Evolutionary conservation across 2,797 vertebrate species (phyloP).

Genomic region (Channallabes apus): DNA sequence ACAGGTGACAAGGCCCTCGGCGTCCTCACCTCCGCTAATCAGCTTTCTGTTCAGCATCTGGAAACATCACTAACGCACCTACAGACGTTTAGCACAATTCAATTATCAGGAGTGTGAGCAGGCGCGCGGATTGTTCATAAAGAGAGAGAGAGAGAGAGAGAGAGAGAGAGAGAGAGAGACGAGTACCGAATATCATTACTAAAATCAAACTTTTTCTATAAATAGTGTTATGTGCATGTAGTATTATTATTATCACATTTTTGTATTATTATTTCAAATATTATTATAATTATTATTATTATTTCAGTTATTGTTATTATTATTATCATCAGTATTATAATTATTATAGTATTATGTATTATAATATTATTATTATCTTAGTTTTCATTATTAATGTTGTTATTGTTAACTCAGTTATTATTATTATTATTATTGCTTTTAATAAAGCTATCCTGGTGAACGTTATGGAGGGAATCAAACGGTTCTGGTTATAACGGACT

Average conservation of each 20-base stretch:
- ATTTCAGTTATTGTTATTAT: not conserved
- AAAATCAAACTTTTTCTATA: constrained; percentile 17
- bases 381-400: not conserved
- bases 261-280: not conserved
- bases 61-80: constrained; percentile 79
- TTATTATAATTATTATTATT: not conserved
- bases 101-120: constrained; percentile 92
- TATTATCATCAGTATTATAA: not conserved
- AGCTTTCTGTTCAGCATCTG: constrained; percentile 84
- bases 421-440: not conserved
- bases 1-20: constrained; percentile 87
- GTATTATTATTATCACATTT: not conserved
- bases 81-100: constrained; percentile 92
- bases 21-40: constrained; percentile 84
- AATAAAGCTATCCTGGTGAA: not conserved
- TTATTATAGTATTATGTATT: not conserved
- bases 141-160: constrained; percentile 15
- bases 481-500: constrained; percentile 54
- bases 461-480: not conserved
- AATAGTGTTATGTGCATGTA: not conserved
- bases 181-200: not conserved
- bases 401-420: not conserved
- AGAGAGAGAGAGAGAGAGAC: constrained; percentile 24
- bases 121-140: constrained; percentile 14
- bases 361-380: not conserved